Evolutionary conservation across 2,888 invertebrate species (phyloP), one percentile per base, ranked within the genome.

Genomic region (Rhingia campestris): DNA sequence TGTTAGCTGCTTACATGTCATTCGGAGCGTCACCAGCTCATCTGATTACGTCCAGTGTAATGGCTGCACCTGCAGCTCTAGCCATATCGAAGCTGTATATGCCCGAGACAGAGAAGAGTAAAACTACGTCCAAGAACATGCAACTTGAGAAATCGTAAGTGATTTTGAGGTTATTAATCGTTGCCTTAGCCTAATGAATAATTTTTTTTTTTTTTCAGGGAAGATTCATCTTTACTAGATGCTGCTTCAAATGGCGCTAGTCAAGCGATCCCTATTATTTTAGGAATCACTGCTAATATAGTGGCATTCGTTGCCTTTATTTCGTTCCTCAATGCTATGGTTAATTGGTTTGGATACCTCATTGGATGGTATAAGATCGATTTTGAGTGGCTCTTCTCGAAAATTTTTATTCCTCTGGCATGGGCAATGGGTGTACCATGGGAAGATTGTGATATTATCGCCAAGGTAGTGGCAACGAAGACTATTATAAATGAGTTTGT

Each of bases 41-140:
- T 91, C 92, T 99, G 45, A 95, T 99, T 84, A 97, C 98, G 0
- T 97, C 99, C 0, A 97, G 97, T 82, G 95, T 99, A 0, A 98
- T 99, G 98, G 97, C 98, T 0, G 98, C 99, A 0, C 99, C 99
- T 0, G 97, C 98, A 0, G 96, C 98, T 0, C 91, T 99, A 35
- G 97, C 97, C 88, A 96, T 94, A 88, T 94, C 98, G 9, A 99
- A 99, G 91, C 92, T 99, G 0, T 93, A 98, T 88, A 95, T 96
- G 92, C 99, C 99, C 0, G 99, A 99, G 92, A 97, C 96, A 0
- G 95, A 97, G 88, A 93, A 94, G 74, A 95, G 97, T 0, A 92
- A 94, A 86, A 96, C 97, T 0, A 94, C 94, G 0, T 94, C 95
- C 0, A 94, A 96, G 45, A 96, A 95, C 80, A 95, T 99, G 66